Evolutionary conservation across 2,797 vertebrate species (phyloP).

Genomic region (Pithecia hirsuta): DNA sequence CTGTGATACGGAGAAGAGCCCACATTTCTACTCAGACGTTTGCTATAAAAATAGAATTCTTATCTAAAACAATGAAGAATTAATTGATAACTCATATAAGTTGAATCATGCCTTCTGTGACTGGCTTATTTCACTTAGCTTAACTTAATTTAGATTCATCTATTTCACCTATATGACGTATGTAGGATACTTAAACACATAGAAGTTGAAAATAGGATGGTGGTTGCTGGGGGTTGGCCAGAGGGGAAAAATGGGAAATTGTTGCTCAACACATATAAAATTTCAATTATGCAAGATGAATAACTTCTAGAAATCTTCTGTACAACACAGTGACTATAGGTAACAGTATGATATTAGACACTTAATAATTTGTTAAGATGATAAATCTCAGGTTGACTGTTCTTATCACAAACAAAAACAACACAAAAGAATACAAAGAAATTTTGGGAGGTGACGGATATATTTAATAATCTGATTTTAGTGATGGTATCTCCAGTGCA

Average conservation of each 20-base stretch:
- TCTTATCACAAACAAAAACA: background rate
- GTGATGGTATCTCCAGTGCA: background rate
- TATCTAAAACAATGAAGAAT: background rate
- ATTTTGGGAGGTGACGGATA: background rate
- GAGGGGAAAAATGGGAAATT: background rate
- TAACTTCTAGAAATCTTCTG: background rate
- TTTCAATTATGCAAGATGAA: background rate
- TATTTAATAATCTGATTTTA: background rate
- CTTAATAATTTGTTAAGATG: background rate
- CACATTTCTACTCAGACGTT: background rate
- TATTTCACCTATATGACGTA: background rate
- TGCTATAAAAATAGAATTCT: background rate
- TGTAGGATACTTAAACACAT: background rate
- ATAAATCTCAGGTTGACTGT: background rate
- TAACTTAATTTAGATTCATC: background rate
- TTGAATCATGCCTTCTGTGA: background rate
- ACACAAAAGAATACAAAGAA: background rate
- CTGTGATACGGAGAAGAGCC: background rate
- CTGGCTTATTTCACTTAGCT: background rate
- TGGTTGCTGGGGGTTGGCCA: too few relatives aligned
- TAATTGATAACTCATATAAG: background rate
- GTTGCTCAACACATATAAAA: background rate
- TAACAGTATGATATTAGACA: background rate
- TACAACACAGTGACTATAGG: background rate
- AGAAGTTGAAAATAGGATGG: background rate